Percentiles rank a stretch among this genome's conserved stretches.
Evolutionary conservation across 2,113 vertebrate species (phyloP).

Genomic region (Toxotes jaculatrix): DNA sequence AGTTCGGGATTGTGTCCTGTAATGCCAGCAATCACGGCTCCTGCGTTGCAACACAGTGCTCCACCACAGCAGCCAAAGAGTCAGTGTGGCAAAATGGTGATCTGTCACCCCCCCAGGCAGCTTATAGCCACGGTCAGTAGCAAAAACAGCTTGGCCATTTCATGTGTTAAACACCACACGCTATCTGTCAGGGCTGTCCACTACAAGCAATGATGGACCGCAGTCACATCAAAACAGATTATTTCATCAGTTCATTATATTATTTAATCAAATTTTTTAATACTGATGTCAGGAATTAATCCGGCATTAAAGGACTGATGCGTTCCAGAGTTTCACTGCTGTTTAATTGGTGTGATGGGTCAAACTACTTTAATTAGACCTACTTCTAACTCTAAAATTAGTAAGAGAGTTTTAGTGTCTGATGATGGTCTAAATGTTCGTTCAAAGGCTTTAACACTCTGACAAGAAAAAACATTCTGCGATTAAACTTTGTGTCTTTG

Average conservation of each 20-base stretch:
- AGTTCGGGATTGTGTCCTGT: background rate
- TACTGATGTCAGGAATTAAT: constrained; percentile 63
- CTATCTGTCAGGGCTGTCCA: background rate
- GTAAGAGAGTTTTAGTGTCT: constrained; percentile 23
- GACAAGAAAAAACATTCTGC: background rate
- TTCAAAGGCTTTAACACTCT: background rate
- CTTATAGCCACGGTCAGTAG: background rate
- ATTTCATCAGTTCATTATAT: constrained; percentile 25
- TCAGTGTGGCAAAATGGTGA: constrained; percentile 1
- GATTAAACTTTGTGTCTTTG: background rate
- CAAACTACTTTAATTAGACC: constrained; percentile 67
- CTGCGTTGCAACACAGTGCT: background rate
- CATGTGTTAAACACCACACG: constrained; percentile 16
- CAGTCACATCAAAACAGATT: constrained; percentile 3
- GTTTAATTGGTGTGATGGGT: constrained; percentile 73
- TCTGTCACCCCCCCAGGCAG: background rate
- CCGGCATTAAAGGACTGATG: constrained; percentile 36
- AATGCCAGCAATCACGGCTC: too few species aligned
- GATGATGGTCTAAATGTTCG: constrained; percentile 1
- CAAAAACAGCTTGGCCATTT: background rate
- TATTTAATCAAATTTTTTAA: constrained; percentile 36
- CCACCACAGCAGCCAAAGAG: background rate
- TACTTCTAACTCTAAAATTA: constrained; percentile 43
- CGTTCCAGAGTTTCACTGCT: constrained; percentile 35
- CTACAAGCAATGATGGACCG: background rate